phyloP scores from a whole-genome alignment of 2,113 vertebrate genomes.

The Neomonachus schauinslandi region DNA sequence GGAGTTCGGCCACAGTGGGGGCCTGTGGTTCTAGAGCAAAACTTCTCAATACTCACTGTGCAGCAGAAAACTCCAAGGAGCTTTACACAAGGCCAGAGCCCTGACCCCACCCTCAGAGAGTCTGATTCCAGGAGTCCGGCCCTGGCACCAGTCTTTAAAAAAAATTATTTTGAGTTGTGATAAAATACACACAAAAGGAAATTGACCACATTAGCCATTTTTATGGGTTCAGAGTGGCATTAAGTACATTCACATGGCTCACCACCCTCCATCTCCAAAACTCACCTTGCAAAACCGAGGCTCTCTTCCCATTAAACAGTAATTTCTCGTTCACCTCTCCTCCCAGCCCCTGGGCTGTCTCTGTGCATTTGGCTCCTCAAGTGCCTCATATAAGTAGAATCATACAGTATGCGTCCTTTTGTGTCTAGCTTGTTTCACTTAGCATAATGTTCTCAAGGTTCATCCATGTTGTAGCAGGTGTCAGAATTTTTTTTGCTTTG shows the following conservation, averaged over 20 bases:
- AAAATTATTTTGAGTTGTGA: not conserved
- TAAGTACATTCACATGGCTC: not conserved
- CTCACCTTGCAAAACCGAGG: not conserved
- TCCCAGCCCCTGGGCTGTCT: not conserved
- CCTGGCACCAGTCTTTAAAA: not conserved
- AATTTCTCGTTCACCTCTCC: not conserved
- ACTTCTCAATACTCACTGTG: not conserved
- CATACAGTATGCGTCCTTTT: not conserved
- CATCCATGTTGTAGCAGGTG: too few species aligned
- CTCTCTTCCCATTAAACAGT: not conserved
- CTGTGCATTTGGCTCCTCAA: not conserved
- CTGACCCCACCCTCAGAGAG: not conserved
- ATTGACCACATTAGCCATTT: not conserved
- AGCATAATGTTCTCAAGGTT: not conserved
- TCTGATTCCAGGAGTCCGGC: not conserved
- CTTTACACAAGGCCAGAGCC: not conserved
- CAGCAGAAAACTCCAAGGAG: not conserved
- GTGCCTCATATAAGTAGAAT: not conserved
- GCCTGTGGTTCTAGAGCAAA: not conserved
- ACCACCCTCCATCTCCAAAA: not conserved
- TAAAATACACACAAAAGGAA: not conserved
- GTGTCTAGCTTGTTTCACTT: not conserved
- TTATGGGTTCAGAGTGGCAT: not conserved
- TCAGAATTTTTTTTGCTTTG: not conserved
- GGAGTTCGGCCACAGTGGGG: rapidly evolving